phyloP scores from a whole-genome alignment of 2,113 vertebrate species.

The Triplophysa dalaica region DNA sequence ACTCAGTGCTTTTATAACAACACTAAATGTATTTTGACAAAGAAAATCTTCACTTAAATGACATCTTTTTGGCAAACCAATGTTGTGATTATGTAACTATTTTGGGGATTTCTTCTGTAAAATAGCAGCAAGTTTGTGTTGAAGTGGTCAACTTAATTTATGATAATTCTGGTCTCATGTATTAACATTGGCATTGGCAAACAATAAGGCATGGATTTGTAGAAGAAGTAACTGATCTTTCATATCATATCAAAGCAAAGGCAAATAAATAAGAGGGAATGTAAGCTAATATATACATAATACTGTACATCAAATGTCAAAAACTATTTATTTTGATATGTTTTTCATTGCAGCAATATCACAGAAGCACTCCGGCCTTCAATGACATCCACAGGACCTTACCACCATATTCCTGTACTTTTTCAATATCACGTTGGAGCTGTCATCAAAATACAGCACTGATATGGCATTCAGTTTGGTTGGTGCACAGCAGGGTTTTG shows the following conservation, averaged over 20 bases:
- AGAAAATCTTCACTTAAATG: neutral
- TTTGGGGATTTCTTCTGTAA: neutral
- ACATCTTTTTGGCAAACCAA: neutral
- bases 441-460: constrained; percentile 99
- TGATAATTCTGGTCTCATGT: neutral
- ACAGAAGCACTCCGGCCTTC: constrained; percentile 53
- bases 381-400: constrained; percentile 97
- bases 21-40: neutral
- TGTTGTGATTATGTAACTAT: neutral
- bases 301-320: constrained; percentile 87
- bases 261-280: constrained; percentile 93
- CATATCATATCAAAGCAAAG: constrained; percentile 62
- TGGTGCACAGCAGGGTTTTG: constrained; percentile 97
- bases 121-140: constrained; percentile 53
- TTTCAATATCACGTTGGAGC: constrained; percentile 98
- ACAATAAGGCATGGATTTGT: constrained; percentile 13
- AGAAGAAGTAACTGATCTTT: constrained; percentile 21
- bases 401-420: constrained; percentile 99
- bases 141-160: constrained; percentile 42
- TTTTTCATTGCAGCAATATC: constrained; percentile 63
- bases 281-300: constrained; percentile 90
- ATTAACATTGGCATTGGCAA: neutral
- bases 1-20: constrained; percentile 30
- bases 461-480: constrained; percentile 98
- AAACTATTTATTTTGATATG: constrained; percentile 66